phyloP scores from a whole-genome alignment of 2,888 invertebrate genomes.

The Stratiomys singularior region DNA sequence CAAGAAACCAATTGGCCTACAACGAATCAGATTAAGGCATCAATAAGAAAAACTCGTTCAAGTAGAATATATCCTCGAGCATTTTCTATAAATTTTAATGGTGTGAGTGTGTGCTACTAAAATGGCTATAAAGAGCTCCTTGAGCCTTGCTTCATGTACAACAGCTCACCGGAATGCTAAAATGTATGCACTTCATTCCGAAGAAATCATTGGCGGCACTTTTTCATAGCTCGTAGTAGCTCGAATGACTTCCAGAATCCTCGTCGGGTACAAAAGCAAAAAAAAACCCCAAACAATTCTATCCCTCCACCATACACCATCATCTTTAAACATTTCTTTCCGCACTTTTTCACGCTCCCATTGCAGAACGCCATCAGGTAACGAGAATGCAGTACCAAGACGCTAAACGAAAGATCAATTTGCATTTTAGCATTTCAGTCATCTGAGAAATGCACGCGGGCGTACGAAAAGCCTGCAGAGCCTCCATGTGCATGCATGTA shows the following conservation, averaged over 20 bases:
- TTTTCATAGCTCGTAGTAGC: too few species aligned
- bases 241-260: not conserved
- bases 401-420: conserved; percentile 15
- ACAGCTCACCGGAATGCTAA: too few species aligned
- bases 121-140: too few species aligned
- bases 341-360: conserved; percentile 3
- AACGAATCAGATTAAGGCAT: too few species aligned
- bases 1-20: too few species aligned
- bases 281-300: not conserved
- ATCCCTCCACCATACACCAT: not conserved
- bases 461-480: conserved; percentile 17
- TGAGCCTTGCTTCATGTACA: too few species aligned
- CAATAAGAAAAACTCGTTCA: too few species aligned
- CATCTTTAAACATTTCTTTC: not conserved
- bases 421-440: conserved; percentile 38
- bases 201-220: too few species aligned
- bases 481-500: not conserved
- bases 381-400: conserved; percentile 1
- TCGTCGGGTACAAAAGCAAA: not conserved
- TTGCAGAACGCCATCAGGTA: not conserved
- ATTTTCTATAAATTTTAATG: too few species aligned
- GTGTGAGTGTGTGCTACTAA: too few species aligned
- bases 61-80: too few species aligned
- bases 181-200: too few species aligned
- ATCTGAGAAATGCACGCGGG: conserved; percentile 38